Evolutionary conservation across 2,113 vertebrate genomes (phyloP), one percentile per base, ranked within the genome.

Genomic region (Ochotona princeps): DNA sequence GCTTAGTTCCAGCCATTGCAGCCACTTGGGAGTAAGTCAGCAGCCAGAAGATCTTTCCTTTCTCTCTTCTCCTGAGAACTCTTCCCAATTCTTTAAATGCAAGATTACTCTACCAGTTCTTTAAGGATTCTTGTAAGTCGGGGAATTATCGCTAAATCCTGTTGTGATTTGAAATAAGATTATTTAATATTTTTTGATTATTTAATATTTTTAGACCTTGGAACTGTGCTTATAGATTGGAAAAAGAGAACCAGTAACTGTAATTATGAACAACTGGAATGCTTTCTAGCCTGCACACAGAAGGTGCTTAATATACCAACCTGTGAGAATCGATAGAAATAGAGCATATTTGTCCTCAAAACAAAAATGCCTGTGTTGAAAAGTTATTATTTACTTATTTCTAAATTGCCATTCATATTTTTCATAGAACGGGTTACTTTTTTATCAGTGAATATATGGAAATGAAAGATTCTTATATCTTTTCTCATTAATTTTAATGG

Each of bases 401-500:
- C 63, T 87, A 76, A 90, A 65, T 87, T 83, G 66, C 12, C 66
- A 79, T 90, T 89, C 32, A 26, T 35, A 65, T 90, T 85, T 84
- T 94, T 4, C 88, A 8, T 75, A 72, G 38, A 92, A 67, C 6
- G 67, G 28, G 26, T 90, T 88, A 57, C 90, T 18, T 30, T 92
- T 89, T 94, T 78, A 67, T 91, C 32, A 60, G 65, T 69, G 51
- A 91, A 83, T 75, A 79, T 91, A 70, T 66, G 28, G 20, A 89
- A 89, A 14, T 82, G 28, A 91, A 76, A 76, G 20, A 89, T 69
- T 81, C 49, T 91, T 21, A 49, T 69, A 61, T 84, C 11, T 18
- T 90, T 92, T 65, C 49, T 93, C 30, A 66, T 73, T 57, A n/a
- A 61, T 86, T 80, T 75, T 91, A 90, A 93, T 94, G 65, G 9